A percentile compares a stretch with the other conserved stretches of the same genome.
These are phyloP conservation scores for Synanthedon vespiformis DNA, from an alignment of 2,888 invertebrate species.

Conservation along the genomic window DNA sequence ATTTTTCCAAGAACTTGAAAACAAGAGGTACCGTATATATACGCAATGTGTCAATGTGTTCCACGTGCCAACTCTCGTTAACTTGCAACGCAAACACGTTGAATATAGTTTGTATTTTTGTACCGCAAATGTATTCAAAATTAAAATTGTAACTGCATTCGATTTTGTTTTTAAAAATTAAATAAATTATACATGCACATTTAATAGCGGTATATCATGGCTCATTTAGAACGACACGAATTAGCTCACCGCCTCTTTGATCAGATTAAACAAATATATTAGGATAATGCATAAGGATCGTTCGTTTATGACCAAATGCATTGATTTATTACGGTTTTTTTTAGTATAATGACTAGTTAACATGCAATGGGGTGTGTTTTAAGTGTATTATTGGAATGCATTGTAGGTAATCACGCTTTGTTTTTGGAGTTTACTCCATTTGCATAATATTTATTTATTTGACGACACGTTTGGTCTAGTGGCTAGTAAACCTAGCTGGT, in stretches of 20 bases:
- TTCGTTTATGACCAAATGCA: conserved; percentile 35
- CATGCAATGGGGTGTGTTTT: conserved; percentile 34
- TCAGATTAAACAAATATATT: conserved; percentile 52
- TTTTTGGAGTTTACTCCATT: too few relatives aligned
- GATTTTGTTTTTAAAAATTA: too few relatives aligned
- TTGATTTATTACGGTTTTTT: conserved; percentile 37
- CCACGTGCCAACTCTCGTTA: too few relatives aligned
- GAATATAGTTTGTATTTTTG: too few relatives aligned
- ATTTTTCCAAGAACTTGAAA: too few relatives aligned
- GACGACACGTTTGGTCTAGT: neutral
- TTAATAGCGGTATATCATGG: conserved; percentile 23
- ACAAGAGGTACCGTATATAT: too few relatives aligned
- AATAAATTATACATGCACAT: neutral
- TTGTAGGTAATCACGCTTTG: neutral
- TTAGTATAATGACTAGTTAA: conserved; percentile 25
- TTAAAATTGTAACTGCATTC: too few relatives aligned
- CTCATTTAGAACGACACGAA: conserved; percentile 22
- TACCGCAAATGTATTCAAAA: too few relatives aligned
- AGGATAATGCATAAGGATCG: conserved; percentile 24
- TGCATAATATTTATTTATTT: too few relatives aligned
- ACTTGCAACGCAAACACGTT: too few relatives aligned
- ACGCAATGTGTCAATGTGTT: too few relatives aligned
- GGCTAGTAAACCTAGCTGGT: too few relatives aligned
- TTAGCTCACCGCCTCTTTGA: conserved; percentile 23
- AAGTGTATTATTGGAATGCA: neutral